Percentiles rank a stretch among this genome's conserved stretches.
Conservation (phyloP, 1,140 invertebrate genomes). For the Lepidurus couesii region DNA sequence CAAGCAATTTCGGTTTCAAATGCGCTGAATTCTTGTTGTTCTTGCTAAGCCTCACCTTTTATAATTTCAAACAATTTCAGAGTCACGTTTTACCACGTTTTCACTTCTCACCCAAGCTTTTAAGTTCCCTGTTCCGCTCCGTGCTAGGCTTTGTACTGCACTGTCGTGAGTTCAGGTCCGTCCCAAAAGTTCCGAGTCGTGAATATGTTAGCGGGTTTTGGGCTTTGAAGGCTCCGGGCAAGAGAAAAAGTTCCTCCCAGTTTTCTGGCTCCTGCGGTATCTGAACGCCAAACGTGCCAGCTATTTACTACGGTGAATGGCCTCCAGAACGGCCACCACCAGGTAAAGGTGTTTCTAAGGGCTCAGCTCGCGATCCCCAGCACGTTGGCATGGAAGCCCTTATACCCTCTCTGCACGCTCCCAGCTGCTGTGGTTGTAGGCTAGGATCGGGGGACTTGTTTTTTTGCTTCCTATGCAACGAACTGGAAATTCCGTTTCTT, state of each 20-base stretch:
- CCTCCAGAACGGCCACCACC: neutral
- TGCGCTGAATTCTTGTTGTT: neutral
- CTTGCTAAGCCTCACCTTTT: neutral
- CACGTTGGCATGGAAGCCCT: neutral
- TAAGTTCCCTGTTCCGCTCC: neutral
- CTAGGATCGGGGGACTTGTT: no score
- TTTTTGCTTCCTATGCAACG: no score
- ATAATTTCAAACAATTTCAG: neutral
- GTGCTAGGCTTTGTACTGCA: neutral
- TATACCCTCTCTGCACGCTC: neutral
- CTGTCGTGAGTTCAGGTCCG: neutral
- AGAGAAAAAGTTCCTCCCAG: no score
- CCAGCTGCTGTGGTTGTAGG: neutral
- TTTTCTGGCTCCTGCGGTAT: no score
- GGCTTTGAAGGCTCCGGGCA: neutral
- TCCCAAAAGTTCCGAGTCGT: constrained; percentile 5
- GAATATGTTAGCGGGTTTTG: neutral
- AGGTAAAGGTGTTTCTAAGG: neutral
- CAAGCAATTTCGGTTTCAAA: neutral
- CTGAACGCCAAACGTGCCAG: neutral
- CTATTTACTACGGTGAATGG: constrained; percentile 1
- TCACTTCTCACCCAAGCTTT: neutral
- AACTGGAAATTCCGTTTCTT: no score
- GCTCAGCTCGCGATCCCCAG: neutral
- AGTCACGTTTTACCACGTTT: constrained; percentile 2